These are phyloP conservation scores for Trissolcus japonicus DNA, from an alignment of 2,888 invertebrate species.

Conservation along the genomic window DNA sequence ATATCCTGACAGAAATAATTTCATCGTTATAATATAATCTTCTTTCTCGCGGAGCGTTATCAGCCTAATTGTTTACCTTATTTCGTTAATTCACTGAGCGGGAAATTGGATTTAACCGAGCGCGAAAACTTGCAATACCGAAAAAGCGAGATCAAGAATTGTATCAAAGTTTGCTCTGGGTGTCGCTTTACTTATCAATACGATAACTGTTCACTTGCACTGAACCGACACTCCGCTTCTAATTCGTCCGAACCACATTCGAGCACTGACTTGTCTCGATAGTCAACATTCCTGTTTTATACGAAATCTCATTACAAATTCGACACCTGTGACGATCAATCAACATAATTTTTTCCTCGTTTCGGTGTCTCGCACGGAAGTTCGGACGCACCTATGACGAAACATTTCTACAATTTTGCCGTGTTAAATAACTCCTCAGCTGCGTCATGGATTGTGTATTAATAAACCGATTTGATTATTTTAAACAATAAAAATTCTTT, in stretches of 20 bases:
- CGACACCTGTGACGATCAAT: conserved; percentile 45
- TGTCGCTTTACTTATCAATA: no score
- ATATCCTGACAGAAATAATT: no score
- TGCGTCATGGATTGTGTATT: conserved; percentile 19
- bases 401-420: background rate
- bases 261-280: conserved; percentile 27
- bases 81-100: no score
- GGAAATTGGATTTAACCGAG: no score
- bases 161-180: no score
- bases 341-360: conserved; percentile 49
- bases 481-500: background rate
- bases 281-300: conserved; percentile 36
- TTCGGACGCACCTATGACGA: conserved; percentile 13
- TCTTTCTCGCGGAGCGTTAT: no score
- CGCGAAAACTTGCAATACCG: background rate
- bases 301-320: conserved; percentile 49
- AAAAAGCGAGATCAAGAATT: no score
- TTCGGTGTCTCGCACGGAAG: conserved; percentile 13
- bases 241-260: conserved; percentile 14
- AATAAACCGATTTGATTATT: conserved; percentile 1
- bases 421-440: background rate
- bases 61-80: no score
- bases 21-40: no score
- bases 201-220: no score
- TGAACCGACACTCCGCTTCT: background rate